These are phyloP conservation scores for Drosophila dives DNA, from an alignment of 2,888 invertebrate genomes.

Conservation along the genomic window DNA sequence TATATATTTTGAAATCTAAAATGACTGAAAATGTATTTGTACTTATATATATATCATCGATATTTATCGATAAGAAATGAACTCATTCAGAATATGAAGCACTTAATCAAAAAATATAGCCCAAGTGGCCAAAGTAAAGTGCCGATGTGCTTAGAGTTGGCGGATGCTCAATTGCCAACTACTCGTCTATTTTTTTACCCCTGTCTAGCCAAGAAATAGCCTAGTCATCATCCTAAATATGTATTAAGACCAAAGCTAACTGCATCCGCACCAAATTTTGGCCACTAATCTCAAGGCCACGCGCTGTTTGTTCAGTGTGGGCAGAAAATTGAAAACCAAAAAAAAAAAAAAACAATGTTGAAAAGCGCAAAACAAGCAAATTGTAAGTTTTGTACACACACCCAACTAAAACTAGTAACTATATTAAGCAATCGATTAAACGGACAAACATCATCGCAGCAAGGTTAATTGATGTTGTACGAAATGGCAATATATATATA, in stretches of 20 bases:
- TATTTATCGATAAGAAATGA: slow-evolving; percentile 45
- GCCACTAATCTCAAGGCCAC: slow-evolving; percentile 66
- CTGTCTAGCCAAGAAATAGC: slow-evolving; percentile 1
- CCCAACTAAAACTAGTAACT: slow-evolving; percentile 7
- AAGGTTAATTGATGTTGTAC: slow-evolving; percentile 3
- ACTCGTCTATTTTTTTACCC: not conserved
- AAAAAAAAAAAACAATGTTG: slow-evolving; percentile 20
- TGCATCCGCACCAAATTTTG: slow-evolving; percentile 53
- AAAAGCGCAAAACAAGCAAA: slow-evolving; percentile 57
- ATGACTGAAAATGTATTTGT: slow-evolving; percentile 39
- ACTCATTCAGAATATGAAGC: slow-evolving; percentile 79
- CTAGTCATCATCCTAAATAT: not conserved
- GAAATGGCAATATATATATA: not conserved
- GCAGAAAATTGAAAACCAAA: slow-evolving; percentile 61
- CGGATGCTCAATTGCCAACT: slow-evolving; percentile 13
- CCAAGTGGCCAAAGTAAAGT: slow-evolving; percentile 58
- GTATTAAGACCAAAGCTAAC: slow-evolving; percentile 34
- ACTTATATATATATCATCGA: slow-evolving; percentile 17
- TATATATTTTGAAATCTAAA: slow-evolving; percentile 30
- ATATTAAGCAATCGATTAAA: slow-evolving; percentile 1
- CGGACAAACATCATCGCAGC: not conserved
- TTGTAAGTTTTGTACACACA: slow-evolving; percentile 54
- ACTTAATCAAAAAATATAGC: slow-evolving; percentile 39
- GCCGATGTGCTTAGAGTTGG: slow-evolving; percentile 52
- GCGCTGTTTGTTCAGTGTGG: slow-evolving; percentile 77